phyloP scores from a whole-genome alignment of 2,113 vertebrate genomes.

The Herpetotheres cachinnans region DNA sequence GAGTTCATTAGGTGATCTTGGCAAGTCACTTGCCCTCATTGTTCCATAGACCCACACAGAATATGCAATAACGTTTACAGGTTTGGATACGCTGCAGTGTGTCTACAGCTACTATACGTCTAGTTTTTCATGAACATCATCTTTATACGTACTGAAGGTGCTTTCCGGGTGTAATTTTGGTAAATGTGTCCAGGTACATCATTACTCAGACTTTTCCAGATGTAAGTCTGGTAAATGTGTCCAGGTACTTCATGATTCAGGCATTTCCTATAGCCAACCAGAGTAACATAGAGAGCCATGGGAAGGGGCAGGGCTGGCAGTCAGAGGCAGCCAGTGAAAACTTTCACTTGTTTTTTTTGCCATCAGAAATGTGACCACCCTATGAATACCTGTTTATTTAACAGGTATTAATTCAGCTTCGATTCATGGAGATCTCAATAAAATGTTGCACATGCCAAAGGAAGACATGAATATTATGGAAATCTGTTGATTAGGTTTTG shows the following conservation, averaged over 20 bases:
- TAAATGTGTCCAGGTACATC: neutral
- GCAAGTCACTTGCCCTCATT: neutral
- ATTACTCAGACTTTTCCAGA: neutral
- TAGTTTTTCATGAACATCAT: neutral
- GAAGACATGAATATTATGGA: neutral
- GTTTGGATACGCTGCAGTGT: neutral
- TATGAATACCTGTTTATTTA: neutral
- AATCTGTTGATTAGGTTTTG: neutral
- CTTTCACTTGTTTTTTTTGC: neutral
- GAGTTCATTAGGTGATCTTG: neutral
- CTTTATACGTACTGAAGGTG: neutral
- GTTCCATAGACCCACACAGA: neutral
- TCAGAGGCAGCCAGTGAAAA: neutral
- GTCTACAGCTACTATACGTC: neutral
- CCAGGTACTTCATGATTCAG: neutral
- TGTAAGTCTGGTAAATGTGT: neutral
- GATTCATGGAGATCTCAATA: neutral
- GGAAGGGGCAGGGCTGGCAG: neutral
- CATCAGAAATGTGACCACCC: neutral
- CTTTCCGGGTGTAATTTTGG: neutral
- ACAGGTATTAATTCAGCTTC: neutral
- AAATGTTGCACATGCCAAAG: neutral
- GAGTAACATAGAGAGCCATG: neutral
- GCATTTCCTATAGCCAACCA: neutral
- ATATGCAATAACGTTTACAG: neutral